These are phyloP conservation scores for Atta colombica DNA, from an alignment of 1,140 invertebrate species.

Conservation along the genomic window DNA sequence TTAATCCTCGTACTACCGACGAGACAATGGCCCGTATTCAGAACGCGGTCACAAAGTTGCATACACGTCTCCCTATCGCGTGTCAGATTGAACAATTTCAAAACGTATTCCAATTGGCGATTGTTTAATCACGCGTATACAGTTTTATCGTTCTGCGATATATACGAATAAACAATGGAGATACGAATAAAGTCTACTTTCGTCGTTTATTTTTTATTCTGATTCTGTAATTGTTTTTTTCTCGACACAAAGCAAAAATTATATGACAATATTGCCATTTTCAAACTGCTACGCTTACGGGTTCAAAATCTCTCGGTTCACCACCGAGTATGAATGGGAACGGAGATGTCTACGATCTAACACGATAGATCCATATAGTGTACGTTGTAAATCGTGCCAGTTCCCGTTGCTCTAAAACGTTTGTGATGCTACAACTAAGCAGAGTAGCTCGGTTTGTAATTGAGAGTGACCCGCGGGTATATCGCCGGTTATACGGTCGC, in stretches of 20 bases:
- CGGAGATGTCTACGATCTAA: conserved; percentile 20
- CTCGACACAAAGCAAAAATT: neutral
- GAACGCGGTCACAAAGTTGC: conserved; percentile 46
- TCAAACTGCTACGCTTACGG: neutral
- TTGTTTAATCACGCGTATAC: conserved; percentile 18
- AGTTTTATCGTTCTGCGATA: neutral
- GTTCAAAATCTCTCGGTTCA: neutral
- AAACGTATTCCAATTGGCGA: conserved; percentile 7
- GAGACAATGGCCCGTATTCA: conserved; percentile 50
- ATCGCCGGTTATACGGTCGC: conserved; percentile 50
- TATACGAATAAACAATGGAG: neutral
- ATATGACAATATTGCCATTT: neutral
- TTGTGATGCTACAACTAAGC: conserved; percentile 57
- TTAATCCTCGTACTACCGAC: conserved; percentile 42
- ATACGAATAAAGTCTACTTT: neutral
- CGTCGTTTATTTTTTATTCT: neutral
- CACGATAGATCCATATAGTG: conserved; percentile 34
- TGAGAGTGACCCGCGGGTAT: conserved; percentile 47
- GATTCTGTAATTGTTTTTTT: neutral
- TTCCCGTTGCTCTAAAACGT: conserved; percentile 55
- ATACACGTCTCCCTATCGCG: neutral
- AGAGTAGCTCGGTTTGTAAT: conserved; percentile 51
- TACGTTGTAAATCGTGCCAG: conserved; percentile 38
- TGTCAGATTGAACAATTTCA: conserved; percentile 34
- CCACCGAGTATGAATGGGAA: neutral